Base-by-base conservation (phyloP, 2,113 vertebrate species). In the Edolisoma coerulescens region DNA sequence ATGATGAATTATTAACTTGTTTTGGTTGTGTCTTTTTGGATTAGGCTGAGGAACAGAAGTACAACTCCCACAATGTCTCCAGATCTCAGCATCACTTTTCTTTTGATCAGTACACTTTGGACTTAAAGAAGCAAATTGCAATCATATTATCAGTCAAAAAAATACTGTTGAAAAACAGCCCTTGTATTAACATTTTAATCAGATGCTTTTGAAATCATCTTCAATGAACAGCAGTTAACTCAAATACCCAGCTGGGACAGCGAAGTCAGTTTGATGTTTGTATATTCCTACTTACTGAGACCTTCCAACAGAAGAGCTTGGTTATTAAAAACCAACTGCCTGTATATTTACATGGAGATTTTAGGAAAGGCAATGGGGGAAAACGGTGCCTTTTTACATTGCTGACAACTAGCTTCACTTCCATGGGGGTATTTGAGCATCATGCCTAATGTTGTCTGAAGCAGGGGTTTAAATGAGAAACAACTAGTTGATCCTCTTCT, bases 1-100 rank as follows among this genome's bases (percentile, higher is more conserved):
- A 85, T 54, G 39, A 80, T 69, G 33, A 94, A 85, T 86, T 93
- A 93, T 88, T 93, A 94, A 88, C 54, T 70, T 86, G 30, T 93
- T 96, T 90, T 21, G 4, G 75, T 90, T 77, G 32, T 74, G 39
- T 44, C 63, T 24, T 94, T 87, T 84, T 71, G 56, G 56, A 90
- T 85, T 64, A 91, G 60, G 22, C 41, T 49, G 28, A 77, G 37
- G 41, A 59, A 90, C 84, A 90, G 52, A 75, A 88, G 18, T 35
- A 78, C 33, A 84, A 60, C 49, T 81, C 68, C 80, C 76, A 84
- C 56, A 56, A 41, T 26, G 13, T 60, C 59, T 88, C 71, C 35
- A 65, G 26, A 93, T 63, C 53, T 77, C 76, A 39, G 86, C 33
- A 56, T 74, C 52, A 80, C 65, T 92, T 15, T 87, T 65, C 76